Evolutionary conservation across 2,888 invertebrate species (phyloP).

Genomic region (Melanostoma scalare): DNA sequence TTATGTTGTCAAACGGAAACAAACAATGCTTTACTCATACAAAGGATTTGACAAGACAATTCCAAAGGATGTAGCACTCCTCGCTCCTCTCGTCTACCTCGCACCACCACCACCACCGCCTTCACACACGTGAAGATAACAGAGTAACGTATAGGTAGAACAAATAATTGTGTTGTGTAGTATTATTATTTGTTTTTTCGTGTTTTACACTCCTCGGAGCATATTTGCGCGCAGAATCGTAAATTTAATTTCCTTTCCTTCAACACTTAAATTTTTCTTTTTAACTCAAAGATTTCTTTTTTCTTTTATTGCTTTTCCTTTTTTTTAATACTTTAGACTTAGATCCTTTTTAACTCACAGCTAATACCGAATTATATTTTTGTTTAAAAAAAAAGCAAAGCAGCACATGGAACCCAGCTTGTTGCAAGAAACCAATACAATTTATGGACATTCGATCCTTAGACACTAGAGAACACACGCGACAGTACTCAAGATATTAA

Average conservation of each 20-base stretch:
- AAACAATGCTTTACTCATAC: conserved; percentile 25
- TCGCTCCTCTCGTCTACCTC: conserved; percentile 19
- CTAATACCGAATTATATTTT: too few relatives aligned
- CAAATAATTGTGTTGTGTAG: conserved; percentile 35
- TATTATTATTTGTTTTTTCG: conserved; percentile 59
- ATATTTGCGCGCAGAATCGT: conserved; percentile 68
- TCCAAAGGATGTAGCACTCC: conserved; percentile 7
- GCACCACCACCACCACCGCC: conserved; percentile 43
- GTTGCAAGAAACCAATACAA: conserved; percentile 5
- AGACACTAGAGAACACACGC: neutral
- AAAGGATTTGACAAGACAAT: conserved; percentile 30
- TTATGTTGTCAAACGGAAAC: conserved; percentile 60
- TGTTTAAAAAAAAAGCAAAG: neutral
- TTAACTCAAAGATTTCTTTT: conserved; percentile 20
- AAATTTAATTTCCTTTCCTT: conserved; percentile 59
- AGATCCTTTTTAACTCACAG: neutral
- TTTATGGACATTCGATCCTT: neutral
- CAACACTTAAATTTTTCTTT: conserved; percentile 32
- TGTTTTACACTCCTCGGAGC: conserved; percentile 51
- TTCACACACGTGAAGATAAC: conserved; percentile 2
- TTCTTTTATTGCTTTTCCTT: neutral
- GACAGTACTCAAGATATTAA: conserved; percentile 16
- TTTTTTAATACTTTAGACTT: neutral
- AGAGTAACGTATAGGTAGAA: conserved; percentile 17
- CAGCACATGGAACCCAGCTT: neutral